phyloP scores from a whole-genome alignment of 2,888 invertebrate species.

The Xylota segnis region DNA sequence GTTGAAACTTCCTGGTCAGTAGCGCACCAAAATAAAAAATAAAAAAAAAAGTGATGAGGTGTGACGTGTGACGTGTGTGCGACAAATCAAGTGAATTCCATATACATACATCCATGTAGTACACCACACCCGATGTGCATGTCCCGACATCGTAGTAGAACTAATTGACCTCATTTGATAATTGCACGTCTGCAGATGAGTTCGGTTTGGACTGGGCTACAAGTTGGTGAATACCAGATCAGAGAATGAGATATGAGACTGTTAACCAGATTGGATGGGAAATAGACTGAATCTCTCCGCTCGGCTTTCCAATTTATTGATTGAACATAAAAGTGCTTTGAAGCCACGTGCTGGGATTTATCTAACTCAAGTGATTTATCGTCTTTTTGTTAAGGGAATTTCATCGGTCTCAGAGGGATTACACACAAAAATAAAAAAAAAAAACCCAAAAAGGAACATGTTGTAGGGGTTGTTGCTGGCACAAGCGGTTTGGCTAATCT shows the following conservation, averaged over 20 bases:
- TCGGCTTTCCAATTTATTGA: slow-evolving; percentile 14
- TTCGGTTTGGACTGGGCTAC: slow-evolving; percentile 13
- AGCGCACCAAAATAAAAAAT: no score
- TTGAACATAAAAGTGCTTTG: slow-evolving; percentile 5
- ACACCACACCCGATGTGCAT: slow-evolving; percentile 1
- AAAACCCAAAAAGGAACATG: background rate
- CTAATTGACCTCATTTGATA: slow-evolving; percentile 32
- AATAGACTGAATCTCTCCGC: background rate
- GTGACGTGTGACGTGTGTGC: slow-evolving; percentile 23
- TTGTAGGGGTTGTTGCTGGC: background rate
- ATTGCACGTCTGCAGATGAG: slow-evolving; percentile 3
- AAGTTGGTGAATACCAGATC: background rate
- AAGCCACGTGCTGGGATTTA: slow-evolving; percentile 1
- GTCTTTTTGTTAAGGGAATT: background rate
- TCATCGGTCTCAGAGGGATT: background rate
- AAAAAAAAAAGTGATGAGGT: slow-evolving; percentile 17
- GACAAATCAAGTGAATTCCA: slow-evolving; percentile 48
- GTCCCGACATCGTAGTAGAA: slow-evolving; percentile 28
- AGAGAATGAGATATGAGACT: slow-evolving; percentile 7
- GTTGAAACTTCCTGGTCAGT: slow-evolving; percentile 34
- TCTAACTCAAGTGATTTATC: slow-evolving; percentile 19
- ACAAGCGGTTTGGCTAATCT: background rate
- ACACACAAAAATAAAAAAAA: no score
- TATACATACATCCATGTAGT: background rate
- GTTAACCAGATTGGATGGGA: background rate